Percentiles rank a stretch among this genome's conserved stretches.
These are phyloP conservation scores for Caenorhabditis angaria DNA, from an alignment of 2,888 invertebrate genomes.

Conservation along the genomic window DNA sequence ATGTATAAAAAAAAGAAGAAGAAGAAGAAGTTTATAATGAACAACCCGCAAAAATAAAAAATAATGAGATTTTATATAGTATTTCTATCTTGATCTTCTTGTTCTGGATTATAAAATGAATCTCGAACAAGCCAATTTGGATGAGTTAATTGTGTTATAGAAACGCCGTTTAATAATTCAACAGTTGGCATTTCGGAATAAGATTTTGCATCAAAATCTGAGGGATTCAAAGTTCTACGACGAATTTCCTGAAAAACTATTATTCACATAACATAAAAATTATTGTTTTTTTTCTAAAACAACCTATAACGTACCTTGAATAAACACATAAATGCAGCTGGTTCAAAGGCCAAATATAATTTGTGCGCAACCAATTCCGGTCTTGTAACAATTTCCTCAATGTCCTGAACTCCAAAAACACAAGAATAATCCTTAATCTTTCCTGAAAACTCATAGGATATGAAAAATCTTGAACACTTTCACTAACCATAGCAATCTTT, in stretches of 20 bases:
- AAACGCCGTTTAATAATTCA: conserved; percentile 42
- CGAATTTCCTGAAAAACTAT: conserved; percentile 30
- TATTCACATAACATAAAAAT: background rate
- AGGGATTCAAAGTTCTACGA: conserved; percentile 18
- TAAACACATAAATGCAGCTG: conserved; percentile 54
- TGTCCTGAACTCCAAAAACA: conserved; percentile 52
- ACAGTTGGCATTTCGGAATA: conserved; percentile 56
- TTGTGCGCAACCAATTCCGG: conserved; percentile 56
- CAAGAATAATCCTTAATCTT: conserved; percentile 48
- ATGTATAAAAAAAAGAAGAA: too few relatives aligned
- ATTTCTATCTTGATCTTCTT: conserved; percentile 22
- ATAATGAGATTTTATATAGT: background rate
- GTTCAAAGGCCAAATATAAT: conserved; percentile 50
- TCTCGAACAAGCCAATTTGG: conserved; percentile 48
- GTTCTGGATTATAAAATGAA: conserved; percentile 43
- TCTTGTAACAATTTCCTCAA: conserved; percentile 43
- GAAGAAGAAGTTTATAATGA: background rate
- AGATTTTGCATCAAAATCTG: conserved; percentile 42
- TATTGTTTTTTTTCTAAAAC: conserved; percentile 6
- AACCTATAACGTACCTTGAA: conserved; percentile 38
- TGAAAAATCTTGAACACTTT: background rate
- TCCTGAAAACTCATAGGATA: conserved; percentile 22
- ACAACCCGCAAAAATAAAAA: background rate
- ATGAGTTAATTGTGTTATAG: conserved; percentile 44
- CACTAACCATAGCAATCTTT: conserved; percentile 37